Percentiles rank a stretch among this genome's conserved stretches.
phyloP scores from a whole-genome alignment of 2,888 invertebrate genomes.

The Dynastes grantii region DNA sequence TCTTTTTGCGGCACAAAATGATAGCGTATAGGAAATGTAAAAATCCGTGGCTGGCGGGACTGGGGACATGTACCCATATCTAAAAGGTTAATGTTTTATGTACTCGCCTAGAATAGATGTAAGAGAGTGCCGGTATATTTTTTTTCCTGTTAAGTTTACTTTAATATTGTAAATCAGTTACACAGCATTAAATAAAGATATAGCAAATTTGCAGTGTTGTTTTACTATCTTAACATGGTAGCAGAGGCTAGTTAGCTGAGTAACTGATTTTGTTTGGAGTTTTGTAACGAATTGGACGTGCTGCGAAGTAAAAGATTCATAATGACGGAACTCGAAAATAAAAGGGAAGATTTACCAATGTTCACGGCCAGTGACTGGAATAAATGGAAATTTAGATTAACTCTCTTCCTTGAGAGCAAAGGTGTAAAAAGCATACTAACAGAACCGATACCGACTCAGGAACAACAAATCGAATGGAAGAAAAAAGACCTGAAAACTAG shows the following conservation, averaged over 20 bases:
- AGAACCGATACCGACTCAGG: not conserved
- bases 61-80: too few species aligned
- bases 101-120: too few species aligned
- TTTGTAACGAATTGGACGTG: not conserved
- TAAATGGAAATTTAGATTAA: slow-evolving; percentile 6
- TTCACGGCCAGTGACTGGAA: not conserved
- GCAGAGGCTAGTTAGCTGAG: not conserved
- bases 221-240: not conserved
- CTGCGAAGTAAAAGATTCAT: not conserved
- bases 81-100: too few species aligned
- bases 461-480: not conserved
- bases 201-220: too few species aligned
- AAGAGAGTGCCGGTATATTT: too few species aligned
- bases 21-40: too few species aligned
- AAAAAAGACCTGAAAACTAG: not conserved
- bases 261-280: not conserved
- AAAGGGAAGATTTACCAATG: not conserved
- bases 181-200: too few species aligned
- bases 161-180: too few species aligned
- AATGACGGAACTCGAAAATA: not conserved
- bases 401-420: slow-evolving; percentile 3
- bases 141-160: too few species aligned
- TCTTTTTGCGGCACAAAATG: too few species aligned
- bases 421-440: not conserved
- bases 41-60: too few species aligned